Evolutionary conservation across 2,113 vertebrate genomes (phyloP).

Genomic region (Peromyscus maniculatus): DNA sequence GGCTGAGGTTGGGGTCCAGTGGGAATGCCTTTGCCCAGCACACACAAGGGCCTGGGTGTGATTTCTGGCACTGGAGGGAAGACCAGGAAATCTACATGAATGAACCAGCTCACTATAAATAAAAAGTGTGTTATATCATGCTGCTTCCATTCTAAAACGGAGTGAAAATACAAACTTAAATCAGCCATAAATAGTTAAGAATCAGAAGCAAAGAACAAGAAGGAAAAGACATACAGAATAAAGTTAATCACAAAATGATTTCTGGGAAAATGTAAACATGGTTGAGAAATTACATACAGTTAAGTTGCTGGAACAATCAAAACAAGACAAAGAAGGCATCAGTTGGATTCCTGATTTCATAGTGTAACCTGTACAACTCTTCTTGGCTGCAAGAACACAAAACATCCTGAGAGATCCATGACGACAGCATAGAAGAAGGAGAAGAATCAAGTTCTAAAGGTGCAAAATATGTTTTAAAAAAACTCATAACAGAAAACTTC

Average conservation of each 20-base stretch:
- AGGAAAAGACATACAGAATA: neutral
- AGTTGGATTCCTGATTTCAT: neutral
- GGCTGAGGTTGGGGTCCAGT: neutral
- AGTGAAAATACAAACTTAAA: neutral
- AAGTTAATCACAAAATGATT: slow-evolving; percentile 38
- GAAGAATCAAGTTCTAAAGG: neutral
- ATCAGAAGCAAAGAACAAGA: neutral
- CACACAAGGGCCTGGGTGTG: neutral
- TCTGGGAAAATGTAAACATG: slow-evolving; percentile 33
- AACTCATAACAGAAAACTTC: neutral
- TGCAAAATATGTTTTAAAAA: neutral
- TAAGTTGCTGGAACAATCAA: neutral
- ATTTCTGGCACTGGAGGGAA: neutral
- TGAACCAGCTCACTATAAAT: neutral
- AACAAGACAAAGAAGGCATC: neutral
- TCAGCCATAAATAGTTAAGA: slow-evolving; percentile 28
- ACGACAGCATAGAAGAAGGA: neutral
- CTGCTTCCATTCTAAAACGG: neutral
- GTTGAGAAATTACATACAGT: neutral
- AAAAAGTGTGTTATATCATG: neutral
- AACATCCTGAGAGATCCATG: neutral
- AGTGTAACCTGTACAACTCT: no score
- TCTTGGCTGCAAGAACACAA: neutral
- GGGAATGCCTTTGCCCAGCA: neutral
- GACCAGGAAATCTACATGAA: neutral